These are phyloP conservation scores for Aplodontia rufa DNA, from an alignment of 2,113 vertebrate species.

Conservation along the genomic window DNA sequence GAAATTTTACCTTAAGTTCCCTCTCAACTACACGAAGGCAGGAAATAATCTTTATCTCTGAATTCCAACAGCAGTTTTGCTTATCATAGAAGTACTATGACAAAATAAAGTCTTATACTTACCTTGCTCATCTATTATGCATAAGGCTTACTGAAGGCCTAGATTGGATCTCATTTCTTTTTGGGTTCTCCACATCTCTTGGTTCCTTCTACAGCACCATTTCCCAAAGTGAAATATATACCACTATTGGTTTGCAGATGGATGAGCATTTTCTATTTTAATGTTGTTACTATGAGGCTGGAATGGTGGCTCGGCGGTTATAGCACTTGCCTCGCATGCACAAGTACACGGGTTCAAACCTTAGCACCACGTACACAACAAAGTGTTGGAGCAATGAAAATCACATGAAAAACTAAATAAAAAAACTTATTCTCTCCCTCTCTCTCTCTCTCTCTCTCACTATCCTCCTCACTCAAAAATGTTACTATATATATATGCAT, in stretches of 20 bases:
- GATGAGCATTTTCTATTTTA: not conserved
- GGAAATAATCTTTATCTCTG: slow-evolving; percentile 2
- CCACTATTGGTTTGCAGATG: not conserved
- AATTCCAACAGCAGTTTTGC: not conserved
- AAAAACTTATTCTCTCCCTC: too few species aligned
- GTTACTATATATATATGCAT: not conserved
- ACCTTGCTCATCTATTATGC: not conserved
- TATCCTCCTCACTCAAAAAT: too few species aligned
- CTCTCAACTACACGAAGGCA: not conserved
- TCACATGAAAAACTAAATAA: too few species aligned
- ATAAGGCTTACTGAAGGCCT: not conserved
- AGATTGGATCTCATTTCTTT: not conserved
- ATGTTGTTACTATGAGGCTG: not conserved
- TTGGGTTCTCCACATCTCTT: not conserved
- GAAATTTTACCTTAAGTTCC: not conserved
- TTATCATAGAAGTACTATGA: not conserved
- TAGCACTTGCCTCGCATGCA: too few species aligned
- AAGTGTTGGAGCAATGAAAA: too few species aligned
- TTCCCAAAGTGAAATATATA: not conserved
- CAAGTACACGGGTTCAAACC: too few species aligned
- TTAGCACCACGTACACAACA: too few species aligned
- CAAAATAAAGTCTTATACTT: not conserved
- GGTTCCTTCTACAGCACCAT: not conserved
- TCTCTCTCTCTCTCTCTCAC: too few species aligned
- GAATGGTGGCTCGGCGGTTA: too few species aligned